Base-by-base conservation (phyloP, 2,113 vertebrate genomes). In the Nyctereutes procyonoides region DNA sequence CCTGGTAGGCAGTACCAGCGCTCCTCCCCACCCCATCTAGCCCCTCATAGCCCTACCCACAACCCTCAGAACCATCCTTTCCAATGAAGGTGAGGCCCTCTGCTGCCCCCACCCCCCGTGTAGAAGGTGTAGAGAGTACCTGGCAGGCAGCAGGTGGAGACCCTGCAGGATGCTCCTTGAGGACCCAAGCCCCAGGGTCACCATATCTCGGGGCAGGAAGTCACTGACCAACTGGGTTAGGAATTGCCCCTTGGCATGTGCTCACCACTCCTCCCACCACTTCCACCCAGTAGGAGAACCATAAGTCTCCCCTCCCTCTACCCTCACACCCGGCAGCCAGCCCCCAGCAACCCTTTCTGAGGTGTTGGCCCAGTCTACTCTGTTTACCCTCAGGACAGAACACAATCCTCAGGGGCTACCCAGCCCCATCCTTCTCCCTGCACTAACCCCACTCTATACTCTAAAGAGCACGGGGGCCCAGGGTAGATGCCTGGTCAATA, bases 21-120 rank as follows among this genome's bases (percentile, higher is more conserved):
- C 13, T 9, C 56, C 4, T 30, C 30, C 24, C 81, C 24, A 22
- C 63, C 56, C 3, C 22, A 7, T 62, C 60, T 62, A 62, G 55
- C 30, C 8, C 3, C n/a, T 2, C 26, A 13, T 4, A 1, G 7
- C 15, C 3, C 38, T 4, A 53, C 17, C 28, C 1, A 32, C 43
- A 14, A 28, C n/a, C 14, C 58, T 38, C 26, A 28, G 26, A 30
- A 30, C 62, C 9, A 16, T 69, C 67, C n/a, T 35, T 38, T n/a
- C 9, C 35, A n/a, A 20, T 11, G 5, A 35, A 74, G 35, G 24
- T 11, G 74, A 77, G 28, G 26, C 48, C 43, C 8, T 22, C 38
- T 12, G 71, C 71, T 22, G 20, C 15, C 24, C 74, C 48, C 2
- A 0, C 11, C 26, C 51, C 32, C 0, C 5, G 32, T 8, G 76